Percentiles rank a stretch among this genome's conserved stretches.
phyloP scores from a whole-genome alignment of 2,113 vertebrate species.

The Callithrix jacchus region DNA sequence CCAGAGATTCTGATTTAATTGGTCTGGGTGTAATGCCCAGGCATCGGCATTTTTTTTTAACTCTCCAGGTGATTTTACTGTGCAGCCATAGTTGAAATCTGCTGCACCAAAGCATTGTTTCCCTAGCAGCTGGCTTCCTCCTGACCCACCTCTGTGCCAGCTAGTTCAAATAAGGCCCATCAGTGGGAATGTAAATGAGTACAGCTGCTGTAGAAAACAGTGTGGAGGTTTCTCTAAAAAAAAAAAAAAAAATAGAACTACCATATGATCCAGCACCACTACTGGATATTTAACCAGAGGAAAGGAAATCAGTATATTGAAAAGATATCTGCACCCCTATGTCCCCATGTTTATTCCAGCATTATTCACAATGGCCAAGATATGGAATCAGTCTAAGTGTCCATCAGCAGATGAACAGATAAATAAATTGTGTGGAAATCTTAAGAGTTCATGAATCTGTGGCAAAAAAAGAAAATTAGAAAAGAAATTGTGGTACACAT shows the following conservation, averaged over 20 bases:
- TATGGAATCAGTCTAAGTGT: not conserved
- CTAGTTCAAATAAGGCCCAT: not conserved
- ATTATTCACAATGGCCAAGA: not conserved
- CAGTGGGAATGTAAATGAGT: not conserved
- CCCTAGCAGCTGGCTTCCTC: not conserved
- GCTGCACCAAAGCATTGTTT: not conserved
- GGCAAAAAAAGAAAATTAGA: too few species aligned
- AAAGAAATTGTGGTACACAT: not conserved
- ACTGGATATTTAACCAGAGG: not conserved
- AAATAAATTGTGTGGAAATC: not conserved
- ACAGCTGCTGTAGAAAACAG: not conserved
- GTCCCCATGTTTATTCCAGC: not conserved
- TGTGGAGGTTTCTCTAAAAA: not conserved
- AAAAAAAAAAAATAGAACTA: not conserved
- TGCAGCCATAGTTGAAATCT: not conserved
- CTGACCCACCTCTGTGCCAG: not conserved
- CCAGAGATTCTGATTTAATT: not conserved
- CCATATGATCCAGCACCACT: not conserved
- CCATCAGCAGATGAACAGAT: not conserved
- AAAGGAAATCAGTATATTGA: not conserved
- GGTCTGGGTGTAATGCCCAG: not conserved
- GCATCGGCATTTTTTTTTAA: not conserved
- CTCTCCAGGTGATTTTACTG: not conserved
- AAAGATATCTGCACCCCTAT: not conserved
- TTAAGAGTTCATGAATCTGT: too few species aligned